A percentile compares a stretch with the other conserved stretches of the same genome.
These are phyloP conservation scores for Drosophila basisetae DNA, from an alignment of 2,888 invertebrate species.

Conservation along the genomic window DNA sequence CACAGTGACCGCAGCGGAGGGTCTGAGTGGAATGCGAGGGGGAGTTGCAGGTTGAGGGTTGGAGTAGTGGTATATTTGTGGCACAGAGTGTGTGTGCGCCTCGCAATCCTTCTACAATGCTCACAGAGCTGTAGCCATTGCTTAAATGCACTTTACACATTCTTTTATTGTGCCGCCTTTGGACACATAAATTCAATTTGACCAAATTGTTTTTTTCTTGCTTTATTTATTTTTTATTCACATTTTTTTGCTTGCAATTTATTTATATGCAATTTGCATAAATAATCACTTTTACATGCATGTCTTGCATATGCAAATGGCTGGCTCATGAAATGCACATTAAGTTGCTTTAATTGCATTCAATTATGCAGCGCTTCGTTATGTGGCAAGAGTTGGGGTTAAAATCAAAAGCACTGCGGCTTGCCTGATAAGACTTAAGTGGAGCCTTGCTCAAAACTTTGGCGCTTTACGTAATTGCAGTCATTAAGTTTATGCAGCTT, in stretches of 20 bases:
- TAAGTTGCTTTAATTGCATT: conserved; percentile 82
- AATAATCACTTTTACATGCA: conserved; percentile 76
- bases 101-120: conserved; percentile 59
- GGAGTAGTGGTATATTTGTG: conserved; percentile 12
- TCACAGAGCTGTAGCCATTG: conserved; percentile 35
- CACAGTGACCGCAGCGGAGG: conserved; percentile 64
- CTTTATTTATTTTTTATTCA: conserved; percentile 20
- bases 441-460: conserved; percentile 68
- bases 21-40: background rate
- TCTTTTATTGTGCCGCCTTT: conserved; percentile 64
- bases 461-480: conserved; percentile 76
- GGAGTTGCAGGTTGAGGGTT: background rate
- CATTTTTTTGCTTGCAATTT: conserved; percentile 55
- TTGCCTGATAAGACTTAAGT: conserved; percentile 65
- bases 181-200: conserved; percentile 79
- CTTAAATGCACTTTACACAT: conserved; percentile 81
- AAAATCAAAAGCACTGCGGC: conserved; percentile 46
- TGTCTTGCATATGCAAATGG: conserved; percentile 72
- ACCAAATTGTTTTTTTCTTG: conserved; percentile 64
- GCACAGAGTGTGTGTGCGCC: conserved; percentile 31
- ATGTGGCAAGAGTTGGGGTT: background rate
- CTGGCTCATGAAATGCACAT: conserved; percentile 72
- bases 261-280: conserved; percentile 82
- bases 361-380: conserved; percentile 73
- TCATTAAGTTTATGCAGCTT: conserved; percentile 72